A percentile compares a stretch with the other conserved stretches of the same genome.
phyloP scores from a whole-genome alignment of 1,140 invertebrate species.

The Drosophila ficusphila region DNA sequence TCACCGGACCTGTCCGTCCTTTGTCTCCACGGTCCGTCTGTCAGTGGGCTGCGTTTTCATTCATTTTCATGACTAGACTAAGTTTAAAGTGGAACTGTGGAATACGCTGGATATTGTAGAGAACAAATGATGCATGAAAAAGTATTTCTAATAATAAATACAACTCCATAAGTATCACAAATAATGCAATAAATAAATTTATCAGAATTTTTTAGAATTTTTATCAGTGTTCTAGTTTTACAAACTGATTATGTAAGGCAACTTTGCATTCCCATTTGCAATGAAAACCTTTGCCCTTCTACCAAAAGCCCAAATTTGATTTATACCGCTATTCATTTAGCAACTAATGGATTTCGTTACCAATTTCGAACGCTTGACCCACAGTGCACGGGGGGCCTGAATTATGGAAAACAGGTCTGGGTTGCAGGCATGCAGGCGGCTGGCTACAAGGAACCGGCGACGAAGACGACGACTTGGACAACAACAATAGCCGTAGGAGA shows the following conservation, averaged over 20 bases:
- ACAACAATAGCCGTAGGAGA: slow-evolving; percentile 44
- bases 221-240: no score
- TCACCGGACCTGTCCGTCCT: slow-evolving; percentile 33
- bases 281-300: not conserved
- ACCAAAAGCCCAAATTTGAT: no score
- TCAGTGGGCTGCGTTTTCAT: slow-evolving; percentile 55
- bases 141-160: no score
- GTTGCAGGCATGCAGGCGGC: slow-evolving; percentile 68
- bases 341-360: not conserved
- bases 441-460: slow-evolving; percentile 58
- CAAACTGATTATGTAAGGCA: no score
- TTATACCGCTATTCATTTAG: not conserved
- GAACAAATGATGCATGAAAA: no score
- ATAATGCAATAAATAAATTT: no score
- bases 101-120: no score
- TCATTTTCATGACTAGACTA: slow-evolving; percentile 52
- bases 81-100: slow-evolving; percentile 30
- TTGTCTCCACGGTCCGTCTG: slow-evolving; percentile 29
- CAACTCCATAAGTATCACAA: no score
- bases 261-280: no score
- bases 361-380: not conserved
- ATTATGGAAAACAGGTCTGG: slow-evolving; percentile 76
- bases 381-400: slow-evolving; percentile 63
- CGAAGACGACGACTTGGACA: slow-evolving; percentile 22
- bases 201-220: no score